Conservation (phyloP, 2,113 vertebrate genomes). For the Phoenicopterus ruber region DNA sequence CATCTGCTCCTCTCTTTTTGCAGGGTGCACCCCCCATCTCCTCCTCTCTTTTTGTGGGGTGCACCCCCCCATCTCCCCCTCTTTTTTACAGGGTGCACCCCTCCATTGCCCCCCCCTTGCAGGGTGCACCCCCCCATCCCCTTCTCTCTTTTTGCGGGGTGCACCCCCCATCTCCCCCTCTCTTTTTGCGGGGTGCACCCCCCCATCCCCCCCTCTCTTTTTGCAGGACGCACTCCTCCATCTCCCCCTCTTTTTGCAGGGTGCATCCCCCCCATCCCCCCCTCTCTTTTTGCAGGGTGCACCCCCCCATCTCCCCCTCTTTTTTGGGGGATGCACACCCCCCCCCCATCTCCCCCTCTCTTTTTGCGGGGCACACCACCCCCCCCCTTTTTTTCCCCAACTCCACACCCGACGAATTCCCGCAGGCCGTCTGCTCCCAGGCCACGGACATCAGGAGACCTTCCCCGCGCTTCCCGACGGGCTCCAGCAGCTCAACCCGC, state of each 20-base stretch:
- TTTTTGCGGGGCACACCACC: neutral
- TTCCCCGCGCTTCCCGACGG: accelerated
- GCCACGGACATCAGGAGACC: neutral
- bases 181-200: neutral
- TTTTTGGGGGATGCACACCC: no score
- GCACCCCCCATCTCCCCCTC: neutral
- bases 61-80: neutral
- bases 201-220: no score
- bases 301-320: neutral
- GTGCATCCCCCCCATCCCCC: neutral
- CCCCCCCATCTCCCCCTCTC: neutral
- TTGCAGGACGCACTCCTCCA: neutral
- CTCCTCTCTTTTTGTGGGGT: neutral
- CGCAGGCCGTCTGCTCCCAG: neutral
- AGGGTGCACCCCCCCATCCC: no score
- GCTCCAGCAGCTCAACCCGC: neutral
- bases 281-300: neutral
- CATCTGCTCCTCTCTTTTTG: neutral
- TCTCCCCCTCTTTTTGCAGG: neutral
- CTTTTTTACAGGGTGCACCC: neutral
- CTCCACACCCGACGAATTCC: neutral
- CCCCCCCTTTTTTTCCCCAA: no score
- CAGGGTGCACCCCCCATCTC: neutral
- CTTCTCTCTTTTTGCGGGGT: neutral
- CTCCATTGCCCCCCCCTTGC: neutral